Conservation (phyloP, 2,797 vertebrate genomes). For the Artibeus jamaicensis region DNA sequence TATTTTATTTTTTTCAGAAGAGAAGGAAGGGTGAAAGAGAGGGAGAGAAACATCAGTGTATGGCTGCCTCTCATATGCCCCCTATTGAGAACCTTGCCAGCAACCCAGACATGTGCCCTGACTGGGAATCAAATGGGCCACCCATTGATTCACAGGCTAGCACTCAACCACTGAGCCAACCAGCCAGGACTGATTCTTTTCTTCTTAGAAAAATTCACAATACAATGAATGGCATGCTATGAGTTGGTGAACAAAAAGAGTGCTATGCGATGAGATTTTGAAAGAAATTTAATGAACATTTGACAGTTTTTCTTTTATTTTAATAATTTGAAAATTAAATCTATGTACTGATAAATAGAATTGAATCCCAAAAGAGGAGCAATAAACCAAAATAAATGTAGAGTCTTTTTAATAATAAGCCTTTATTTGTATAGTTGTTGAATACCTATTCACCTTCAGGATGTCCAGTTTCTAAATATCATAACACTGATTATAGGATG, state of each 20-base stretch:
- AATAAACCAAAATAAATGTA: background rate
- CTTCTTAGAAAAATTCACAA: background rate
- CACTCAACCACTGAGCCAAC: no score
- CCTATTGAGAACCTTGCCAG: no score
- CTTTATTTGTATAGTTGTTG: background rate
- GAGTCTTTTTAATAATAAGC: background rate
- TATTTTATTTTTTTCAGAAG: no score
- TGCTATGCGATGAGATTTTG: background rate
- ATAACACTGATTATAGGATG: background rate
- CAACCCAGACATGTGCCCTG: no score
- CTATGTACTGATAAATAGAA: background rate
- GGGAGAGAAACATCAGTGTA: no score
- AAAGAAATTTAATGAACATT: background rate
- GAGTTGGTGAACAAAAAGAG: background rate
- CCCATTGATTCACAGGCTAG: no score
- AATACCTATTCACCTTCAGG: background rate
- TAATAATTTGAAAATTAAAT: background rate
- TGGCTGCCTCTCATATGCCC: no score
- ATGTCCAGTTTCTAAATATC: background rate
- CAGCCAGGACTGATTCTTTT: no score
- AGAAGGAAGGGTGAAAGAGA: no score
- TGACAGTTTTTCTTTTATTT: background rate
- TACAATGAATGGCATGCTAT: background rate
- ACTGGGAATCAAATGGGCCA: no score
- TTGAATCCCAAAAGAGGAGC: background rate